These are phyloP conservation scores for Paracanthobrama guichenoti DNA, from an alignment of 2,113 vertebrate genomes.

Conservation along the genomic window DNA sequence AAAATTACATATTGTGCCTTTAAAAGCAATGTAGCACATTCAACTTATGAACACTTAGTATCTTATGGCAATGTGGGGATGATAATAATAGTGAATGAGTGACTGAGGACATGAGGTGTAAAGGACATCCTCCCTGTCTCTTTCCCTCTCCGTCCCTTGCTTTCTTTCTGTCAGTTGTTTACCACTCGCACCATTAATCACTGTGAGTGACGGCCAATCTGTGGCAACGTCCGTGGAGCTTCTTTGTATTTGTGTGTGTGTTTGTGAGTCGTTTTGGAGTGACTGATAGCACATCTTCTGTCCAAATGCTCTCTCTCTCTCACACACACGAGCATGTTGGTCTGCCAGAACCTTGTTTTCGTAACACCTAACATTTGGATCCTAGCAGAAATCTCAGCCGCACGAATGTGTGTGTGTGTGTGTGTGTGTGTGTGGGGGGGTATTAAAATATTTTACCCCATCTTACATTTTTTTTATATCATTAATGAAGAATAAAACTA, in stretches of 20 bases:
- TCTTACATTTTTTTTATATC: no score
- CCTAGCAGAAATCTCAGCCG: slow-evolving; percentile 28
- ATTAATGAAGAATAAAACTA: no score
- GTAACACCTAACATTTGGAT: slow-evolving; percentile 60
- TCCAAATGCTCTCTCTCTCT: background rate
- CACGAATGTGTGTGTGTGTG: slow-evolving; percentile 3
- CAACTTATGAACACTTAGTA: background rate
- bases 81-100: background rate
- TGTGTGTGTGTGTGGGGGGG: background rate
- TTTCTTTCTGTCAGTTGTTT: slow-evolving; percentile 31
- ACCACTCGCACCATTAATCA: slow-evolving; percentile 49
- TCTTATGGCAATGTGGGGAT: background rate
- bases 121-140: slow-evolving; percentile 47
- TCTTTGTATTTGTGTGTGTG: background rate
- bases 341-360: slow-evolving; percentile 55
- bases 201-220: slow-evolving; percentile 49
- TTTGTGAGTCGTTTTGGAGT: slow-evolving; percentile 12
- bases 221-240: slow-evolving; percentile 14
- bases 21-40: background rate
- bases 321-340: slow-evolving; percentile 3
- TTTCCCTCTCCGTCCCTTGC: slow-evolving; percentile 38
- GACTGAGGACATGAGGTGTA: background rate
- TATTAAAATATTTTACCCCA: no score
- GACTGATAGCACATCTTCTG: slow-evolving; percentile 39
- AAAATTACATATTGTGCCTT: no score